Conservation (phyloP, 2,797 vertebrate species). For the Florisuga fusca region DNA sequence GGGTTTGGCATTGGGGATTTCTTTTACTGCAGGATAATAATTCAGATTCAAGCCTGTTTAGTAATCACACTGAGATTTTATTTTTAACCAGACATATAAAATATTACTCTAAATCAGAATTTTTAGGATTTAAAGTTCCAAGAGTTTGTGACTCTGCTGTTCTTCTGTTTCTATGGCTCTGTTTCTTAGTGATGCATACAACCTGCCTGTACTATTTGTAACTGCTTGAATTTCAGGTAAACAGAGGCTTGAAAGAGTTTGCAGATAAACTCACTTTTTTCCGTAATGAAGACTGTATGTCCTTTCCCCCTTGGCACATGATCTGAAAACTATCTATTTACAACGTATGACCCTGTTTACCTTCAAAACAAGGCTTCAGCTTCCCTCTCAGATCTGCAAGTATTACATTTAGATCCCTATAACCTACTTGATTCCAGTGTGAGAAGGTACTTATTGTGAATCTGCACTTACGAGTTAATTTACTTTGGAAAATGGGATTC, state of each 20-base stretch:
- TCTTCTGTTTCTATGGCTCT: neutral
- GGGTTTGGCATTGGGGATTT: neutral
- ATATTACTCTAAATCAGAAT: conserved; percentile 43
- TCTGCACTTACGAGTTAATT: neutral
- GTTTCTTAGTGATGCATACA: neutral
- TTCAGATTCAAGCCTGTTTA: conserved; percentile 54
- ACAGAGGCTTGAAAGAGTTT: neutral
- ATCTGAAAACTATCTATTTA: neutral
- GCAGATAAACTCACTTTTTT: neutral
- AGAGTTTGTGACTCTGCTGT: neutral
- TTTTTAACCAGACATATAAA: conserved; percentile 61
- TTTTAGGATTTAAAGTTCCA: conserved; percentile 19
- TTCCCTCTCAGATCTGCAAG: neutral
- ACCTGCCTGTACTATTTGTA: neutral
- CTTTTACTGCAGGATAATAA: conserved; percentile 27
- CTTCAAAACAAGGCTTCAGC: neutral
- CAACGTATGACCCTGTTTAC: neutral
- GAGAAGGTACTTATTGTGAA: neutral
- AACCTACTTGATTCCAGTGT: neutral
- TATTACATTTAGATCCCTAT: neutral
- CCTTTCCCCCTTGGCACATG: neutral
- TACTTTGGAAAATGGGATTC: neutral
- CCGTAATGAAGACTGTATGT: neutral
- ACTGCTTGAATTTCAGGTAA: neutral
- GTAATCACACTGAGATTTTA: conserved; percentile 49